Evolutionary conservation across 2,797 vertebrate species (phyloP).

Genomic region (Bryconaethiops microstoma): DNA sequence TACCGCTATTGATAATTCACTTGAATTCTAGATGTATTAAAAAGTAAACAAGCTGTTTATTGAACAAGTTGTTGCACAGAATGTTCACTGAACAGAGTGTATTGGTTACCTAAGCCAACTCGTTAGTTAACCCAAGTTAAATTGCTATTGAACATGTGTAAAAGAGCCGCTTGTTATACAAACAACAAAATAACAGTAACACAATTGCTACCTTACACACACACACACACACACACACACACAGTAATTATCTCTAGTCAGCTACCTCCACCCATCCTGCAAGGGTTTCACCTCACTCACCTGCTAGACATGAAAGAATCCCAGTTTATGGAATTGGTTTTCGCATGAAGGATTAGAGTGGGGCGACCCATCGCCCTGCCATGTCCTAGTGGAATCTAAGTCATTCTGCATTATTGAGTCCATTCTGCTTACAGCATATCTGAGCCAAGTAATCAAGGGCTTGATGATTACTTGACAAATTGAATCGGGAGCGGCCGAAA

Average conservation of each 20-base stretch:
- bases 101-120: no score
- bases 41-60: no score
- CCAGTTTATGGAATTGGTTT: conserved; percentile 27
- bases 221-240: no score
- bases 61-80: background rate
- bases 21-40: no score
- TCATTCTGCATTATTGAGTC: conserved; percentile 29
- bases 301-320: background rate
- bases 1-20: no score
- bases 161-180: no score
- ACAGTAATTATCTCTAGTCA: background rate
- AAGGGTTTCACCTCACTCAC: background rate
- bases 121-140: no score
- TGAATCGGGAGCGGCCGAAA: conserved; percentile 3
- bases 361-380: background rate
- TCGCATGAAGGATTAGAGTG: conserved; percentile 9
- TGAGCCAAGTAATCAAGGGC: conserved; percentile 38
- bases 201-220: no score
- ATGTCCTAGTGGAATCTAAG: background rate
- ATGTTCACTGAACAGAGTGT: background rate
- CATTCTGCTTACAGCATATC: conserved; percentile 45
- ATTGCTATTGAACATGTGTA: background rate
- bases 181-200: no score
- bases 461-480: conserved; percentile 40
- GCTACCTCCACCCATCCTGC: background rate